Conservation (phyloP, 2,888 invertebrate species). For the Drosophila neonasuta region DNA sequence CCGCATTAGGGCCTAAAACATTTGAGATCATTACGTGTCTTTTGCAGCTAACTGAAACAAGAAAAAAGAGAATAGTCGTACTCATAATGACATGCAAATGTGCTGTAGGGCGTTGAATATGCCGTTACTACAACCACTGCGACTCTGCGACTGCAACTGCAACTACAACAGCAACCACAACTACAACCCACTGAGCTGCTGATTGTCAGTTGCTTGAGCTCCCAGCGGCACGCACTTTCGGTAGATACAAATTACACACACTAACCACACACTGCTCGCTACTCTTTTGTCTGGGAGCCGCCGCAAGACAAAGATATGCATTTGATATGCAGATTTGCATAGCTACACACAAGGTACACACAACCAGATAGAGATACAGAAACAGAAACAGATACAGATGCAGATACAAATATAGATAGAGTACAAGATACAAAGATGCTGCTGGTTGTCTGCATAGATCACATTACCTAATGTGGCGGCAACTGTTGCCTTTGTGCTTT, state of each 20-base stretch:
- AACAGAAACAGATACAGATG: conserved; percentile 17
- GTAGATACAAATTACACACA: conserved; percentile 27
- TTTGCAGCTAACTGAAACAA: conserved; percentile 5
- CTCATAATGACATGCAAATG: conserved; percentile 54
- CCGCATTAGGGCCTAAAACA: conserved; percentile 17
- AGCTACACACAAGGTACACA: conserved; percentile 37
- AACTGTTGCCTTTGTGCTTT: conserved; percentile 52
- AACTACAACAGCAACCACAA: conserved; percentile 18
- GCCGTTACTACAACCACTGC: conserved; percentile 37
- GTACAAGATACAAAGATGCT: conserved; percentile 14
- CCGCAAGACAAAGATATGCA: conserved; percentile 58
- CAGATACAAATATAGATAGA: conserved; percentile 21
- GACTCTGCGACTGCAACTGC: conserved; percentile 17
- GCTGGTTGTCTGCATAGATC: conserved; percentile 57
- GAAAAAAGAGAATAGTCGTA: conserved; percentile 1
- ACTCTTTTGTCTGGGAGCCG: conserved; percentile 41
- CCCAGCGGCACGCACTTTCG: conserved; percentile 48
- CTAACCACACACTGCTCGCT: conserved; percentile 8
- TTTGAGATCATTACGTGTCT: conserved; percentile 24
- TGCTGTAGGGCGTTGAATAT: conserved; percentile 23
- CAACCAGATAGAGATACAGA: conserved; percentile 36
- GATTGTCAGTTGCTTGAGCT: conserved; percentile 27
- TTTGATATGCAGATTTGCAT: conserved; percentile 69
- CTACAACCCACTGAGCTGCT: conserved; percentile 26
- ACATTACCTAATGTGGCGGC: conserved; percentile 71